Conservation (phyloP, 2,113 vertebrate genomes). For the Caloenas nicobarica region DNA sequence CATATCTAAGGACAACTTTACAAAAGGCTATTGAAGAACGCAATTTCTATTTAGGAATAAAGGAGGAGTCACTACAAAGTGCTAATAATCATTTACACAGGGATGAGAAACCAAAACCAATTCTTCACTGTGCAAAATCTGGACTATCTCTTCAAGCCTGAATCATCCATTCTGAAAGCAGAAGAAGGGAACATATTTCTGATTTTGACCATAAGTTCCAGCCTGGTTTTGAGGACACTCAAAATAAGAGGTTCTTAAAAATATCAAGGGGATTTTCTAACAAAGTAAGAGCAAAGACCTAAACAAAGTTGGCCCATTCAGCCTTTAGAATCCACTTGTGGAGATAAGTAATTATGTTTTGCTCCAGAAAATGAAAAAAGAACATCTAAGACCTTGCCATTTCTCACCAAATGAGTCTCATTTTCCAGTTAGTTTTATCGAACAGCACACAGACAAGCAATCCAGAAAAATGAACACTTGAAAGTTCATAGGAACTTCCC, state of each 20-base stretch:
- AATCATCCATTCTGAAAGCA: not conserved
- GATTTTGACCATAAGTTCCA: not conserved
- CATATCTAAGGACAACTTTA: not conserved
- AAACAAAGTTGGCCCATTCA: not conserved
- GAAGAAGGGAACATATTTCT: not conserved
- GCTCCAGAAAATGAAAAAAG: not conserved
- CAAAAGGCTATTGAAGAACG: not conserved
- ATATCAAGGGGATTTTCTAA: not conserved
- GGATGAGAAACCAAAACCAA: not conserved
- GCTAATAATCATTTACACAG: not conserved
- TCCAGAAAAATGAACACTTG: not conserved
- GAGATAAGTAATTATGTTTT: not conserved
- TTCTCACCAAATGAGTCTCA: not conserved
- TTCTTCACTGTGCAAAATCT: not conserved
- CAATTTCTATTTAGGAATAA: not conserved
- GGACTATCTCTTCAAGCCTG: not conserved
- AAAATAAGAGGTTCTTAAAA: not conserved
- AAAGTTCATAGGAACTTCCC: not conserved
- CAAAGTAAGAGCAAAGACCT: not conserved
- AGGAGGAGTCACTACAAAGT: not conserved
- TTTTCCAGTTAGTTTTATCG: not conserved
- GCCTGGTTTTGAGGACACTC: not conserved
- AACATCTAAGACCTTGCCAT: not conserved
- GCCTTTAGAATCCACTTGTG: not conserved
- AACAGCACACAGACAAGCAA: not conserved